Evolutionary conservation across 92 coral and sea anemone species (phyloP), one percentile per base, ranked within the genome.

Genomic region (Muricea muricata): DNA sequence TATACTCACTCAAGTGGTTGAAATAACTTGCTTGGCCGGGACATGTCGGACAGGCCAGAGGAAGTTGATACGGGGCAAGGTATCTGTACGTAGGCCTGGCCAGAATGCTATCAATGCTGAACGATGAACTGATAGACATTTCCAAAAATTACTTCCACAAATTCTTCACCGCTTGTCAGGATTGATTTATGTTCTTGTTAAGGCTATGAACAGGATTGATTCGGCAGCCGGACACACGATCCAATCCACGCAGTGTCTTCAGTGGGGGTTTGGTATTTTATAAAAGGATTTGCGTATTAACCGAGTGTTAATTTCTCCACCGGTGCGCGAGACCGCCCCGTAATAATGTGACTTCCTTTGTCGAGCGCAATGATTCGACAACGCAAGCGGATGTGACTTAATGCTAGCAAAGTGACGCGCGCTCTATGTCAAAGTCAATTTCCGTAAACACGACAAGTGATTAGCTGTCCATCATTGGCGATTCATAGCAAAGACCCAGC

Each of bases 271-370:
- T 39, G 57, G 61, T 26, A 20, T 78, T 78, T 48, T 78, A 25
- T 78, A 94, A 95, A 97, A 87, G 99, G 99, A 97, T 97, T 97
- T 93, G 84, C 94, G 98, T 90, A 94, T 97, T 97, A 97, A 98
- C 94, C 87, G 93, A 89, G 99, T 94, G 95, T 90, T 97, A 90
- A 97, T 92, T 79, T 93, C 89, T 92, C 90, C 99, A 97, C 93
- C 93, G 93, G 78, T 81, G 86, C 88, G 85, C 90, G 92, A 83
- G 94, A 56, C 69, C 70, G 70, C 70, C 70, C 71, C 54, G 34
- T 21, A 11, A 29, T 29, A 13, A n/a, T 35, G 50, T 78, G 39
- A 33, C 35, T 78, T 57, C 54, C 83, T 78, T 78, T 78, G 67
- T 63, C 14, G 45, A 26, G 52, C 34, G 67, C 54, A 0, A 41